A percentile compares a stretch with the other conserved stretches of the same genome.
Evolutionary conservation across 2,113 vertebrate genomes (phyloP).

Genomic region (Lipophrys pholis): DNA sequence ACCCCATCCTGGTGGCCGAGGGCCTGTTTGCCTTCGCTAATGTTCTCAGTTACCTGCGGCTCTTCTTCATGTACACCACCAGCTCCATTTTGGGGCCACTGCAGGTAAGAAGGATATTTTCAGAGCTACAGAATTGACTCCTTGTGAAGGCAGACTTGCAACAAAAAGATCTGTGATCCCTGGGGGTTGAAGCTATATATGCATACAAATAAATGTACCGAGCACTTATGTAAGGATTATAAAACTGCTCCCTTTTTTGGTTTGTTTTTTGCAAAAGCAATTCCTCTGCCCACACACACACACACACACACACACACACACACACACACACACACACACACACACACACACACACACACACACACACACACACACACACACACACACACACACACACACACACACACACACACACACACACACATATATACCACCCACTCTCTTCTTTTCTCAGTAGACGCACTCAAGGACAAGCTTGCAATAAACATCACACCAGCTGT

Average conservation of each 20-base stretch:
- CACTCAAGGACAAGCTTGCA: slow-evolving; percentile 46
- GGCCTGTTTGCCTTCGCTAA: slow-evolving; percentile 98
- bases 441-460: slow-evolving; percentile 42
- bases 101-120: slow-evolving; percentile 84
- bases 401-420: background rate
- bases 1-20: slow-evolving; percentile 96
- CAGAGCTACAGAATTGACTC: background rate
- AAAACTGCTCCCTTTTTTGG: slow-evolving; percentile 16
- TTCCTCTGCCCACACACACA: slow-evolving; percentile 1
- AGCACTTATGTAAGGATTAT: slow-evolving; percentile 44
- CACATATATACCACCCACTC: slow-evolving; percentile 45
- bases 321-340: slow-evolving; percentile 16
- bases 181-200: slow-evolving; percentile 9
- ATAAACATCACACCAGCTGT: slow-evolving; percentile 56
- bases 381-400: background rate
- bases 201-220: slow-evolving; percentile 7
- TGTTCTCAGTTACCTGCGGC: slow-evolving; percentile 95
- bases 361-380: background rate
- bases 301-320: slow-evolving; percentile 17
- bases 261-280: background rate
- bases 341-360: slow-evolving; percentile 18
- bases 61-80: slow-evolving; percentile 99
- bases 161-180: background rate
- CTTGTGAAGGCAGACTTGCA: background rate
- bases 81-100: slow-evolving; percentile 97